Evolutionary conservation across 2,113 vertebrate genomes (phyloP), one percentile per base, ranked within the genome.

Genomic region (Apaloderma vittatum): DNA sequence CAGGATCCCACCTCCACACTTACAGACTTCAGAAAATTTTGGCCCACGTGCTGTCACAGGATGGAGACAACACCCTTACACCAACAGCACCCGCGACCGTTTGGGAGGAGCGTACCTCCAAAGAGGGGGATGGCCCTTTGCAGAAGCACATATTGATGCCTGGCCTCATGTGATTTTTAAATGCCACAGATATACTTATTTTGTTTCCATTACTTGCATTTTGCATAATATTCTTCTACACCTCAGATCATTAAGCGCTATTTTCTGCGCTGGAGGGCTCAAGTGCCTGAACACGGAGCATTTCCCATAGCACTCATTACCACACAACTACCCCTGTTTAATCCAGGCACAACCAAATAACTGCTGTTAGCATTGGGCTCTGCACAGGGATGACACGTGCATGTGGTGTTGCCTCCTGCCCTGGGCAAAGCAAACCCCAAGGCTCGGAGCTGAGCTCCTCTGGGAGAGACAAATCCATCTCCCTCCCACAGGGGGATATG

Each of bases 311-410:
- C 16, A 45, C 36, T 27, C 21, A 5, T 32, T 8, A 40, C 40
- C 51, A 15, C 43, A 21, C 11, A 37, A 37, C 77, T 7, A 52
- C 11, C 16, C 32, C 40, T 2, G 6, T 29, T 74, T 12, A 46
- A 30, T 45, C 30, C 61, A 46, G n/a, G 12, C 2, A 5, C 26
- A 49, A 24, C 21, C 0, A 0, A 40, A 27, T 8, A 15, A 30
- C 9, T 54, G 34, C 70, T 66, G 59, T 19, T 48, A 73, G 51
- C 6, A 0, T 0, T 27, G 61, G 61, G 46, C 59, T 46, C 59
- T 40, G 80, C 40, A 12, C 15, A 15, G 76, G 90, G 32, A 4
- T 1, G 1, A 9, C 72, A 52, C 0, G 0, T 5, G 6, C 12
- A 1, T 6, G 7, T 9, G 48, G 15, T 7, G 18, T 30, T 19